phyloP scores from a whole-genome alignment of 2,113 vertebrate genomes.

The Pteronura brasiliensis region DNA sequence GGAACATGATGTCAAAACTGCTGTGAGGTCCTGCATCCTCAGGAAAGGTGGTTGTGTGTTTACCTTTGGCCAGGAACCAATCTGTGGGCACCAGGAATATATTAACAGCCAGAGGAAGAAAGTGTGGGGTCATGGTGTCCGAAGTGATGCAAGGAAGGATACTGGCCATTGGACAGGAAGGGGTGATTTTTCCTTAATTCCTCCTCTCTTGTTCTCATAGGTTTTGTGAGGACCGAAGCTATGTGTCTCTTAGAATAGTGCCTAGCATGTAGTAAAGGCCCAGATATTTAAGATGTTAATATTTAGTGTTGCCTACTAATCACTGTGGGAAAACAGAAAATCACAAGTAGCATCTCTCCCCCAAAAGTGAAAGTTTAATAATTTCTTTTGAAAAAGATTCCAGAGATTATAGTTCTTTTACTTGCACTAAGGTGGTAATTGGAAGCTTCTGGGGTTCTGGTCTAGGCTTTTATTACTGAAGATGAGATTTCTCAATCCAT shows the following conservation, averaged over 20 bases:
- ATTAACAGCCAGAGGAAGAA: slow-evolving; percentile 83
- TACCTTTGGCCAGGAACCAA: slow-evolving; percentile 90
- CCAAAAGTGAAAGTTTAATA: neutral
- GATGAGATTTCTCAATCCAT: neutral
- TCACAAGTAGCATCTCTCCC: neutral
- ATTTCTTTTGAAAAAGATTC: neutral
- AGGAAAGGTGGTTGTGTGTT: slow-evolving; percentile 87
- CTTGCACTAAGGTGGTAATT: neutral
- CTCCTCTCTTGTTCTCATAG: neutral
- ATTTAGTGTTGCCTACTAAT: neutral
- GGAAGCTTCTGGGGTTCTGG: neutral
- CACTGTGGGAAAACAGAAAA: neutral
- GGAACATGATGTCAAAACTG: slow-evolving; percentile 87
- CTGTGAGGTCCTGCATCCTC: slow-evolving; percentile 93
- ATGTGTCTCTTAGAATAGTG: neutral
- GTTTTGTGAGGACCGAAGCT: neutral
- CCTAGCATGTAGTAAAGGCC: neutral
- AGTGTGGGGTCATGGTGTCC: neutral
- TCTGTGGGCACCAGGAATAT: slow-evolving; percentile 90
- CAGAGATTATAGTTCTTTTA: neutral
- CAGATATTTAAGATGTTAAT: neutral
- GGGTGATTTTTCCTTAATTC: neutral
- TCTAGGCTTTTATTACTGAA: neutral
- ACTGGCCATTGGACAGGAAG: neutral
- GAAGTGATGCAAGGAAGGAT: neutral